phyloP scores from a whole-genome alignment of 2,888 invertebrate genomes.

The Falcaria lacertinaria region DNA sequence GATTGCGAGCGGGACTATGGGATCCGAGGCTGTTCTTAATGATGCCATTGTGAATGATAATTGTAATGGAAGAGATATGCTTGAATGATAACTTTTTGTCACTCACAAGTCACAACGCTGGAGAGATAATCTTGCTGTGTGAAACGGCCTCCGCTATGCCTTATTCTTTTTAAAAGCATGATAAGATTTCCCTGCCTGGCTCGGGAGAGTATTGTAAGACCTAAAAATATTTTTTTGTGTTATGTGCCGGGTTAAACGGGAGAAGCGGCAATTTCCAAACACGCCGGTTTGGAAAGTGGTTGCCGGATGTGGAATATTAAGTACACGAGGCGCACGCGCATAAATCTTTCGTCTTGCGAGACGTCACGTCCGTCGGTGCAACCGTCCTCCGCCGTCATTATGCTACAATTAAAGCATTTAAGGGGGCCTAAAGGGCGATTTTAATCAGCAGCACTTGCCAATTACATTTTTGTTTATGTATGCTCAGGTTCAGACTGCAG shows the following conservation, averaged over 20 bases:
- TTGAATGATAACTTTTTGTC: neutral
- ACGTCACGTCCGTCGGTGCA: constrained; percentile 33
- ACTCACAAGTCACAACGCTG: neutral
- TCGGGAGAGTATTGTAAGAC: too few relatives aligned
- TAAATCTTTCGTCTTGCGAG: constrained; percentile 42
- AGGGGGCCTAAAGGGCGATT: neutral
- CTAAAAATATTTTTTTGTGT: constrained; percentile 16
- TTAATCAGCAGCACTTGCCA: too few relatives aligned
- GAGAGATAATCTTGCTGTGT: neutral
- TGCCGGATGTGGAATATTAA: constrained; percentile 53
- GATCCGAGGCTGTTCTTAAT: neutral
- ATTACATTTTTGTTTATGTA: too few relatives aligned
- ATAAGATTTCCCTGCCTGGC: too few relatives aligned
- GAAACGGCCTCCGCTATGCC: neutral
- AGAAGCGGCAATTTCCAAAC: constrained; percentile 53
- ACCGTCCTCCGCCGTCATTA: constrained; percentile 25
- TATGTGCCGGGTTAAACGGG: constrained; percentile 11
- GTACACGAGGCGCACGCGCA: constrained; percentile 42
- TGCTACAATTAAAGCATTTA: constrained; percentile 7
- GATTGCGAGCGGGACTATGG: neutral
- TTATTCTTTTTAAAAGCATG: too few relatives aligned
- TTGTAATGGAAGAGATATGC: neutral
- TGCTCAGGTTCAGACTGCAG: too few relatives aligned
- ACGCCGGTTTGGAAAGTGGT: constrained; percentile 50
- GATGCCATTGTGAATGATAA: constrained; percentile 1